Evolutionary conservation across 2,797 vertebrate genomes (phyloP).

Genomic region (Enteromius anoplus): DNA sequence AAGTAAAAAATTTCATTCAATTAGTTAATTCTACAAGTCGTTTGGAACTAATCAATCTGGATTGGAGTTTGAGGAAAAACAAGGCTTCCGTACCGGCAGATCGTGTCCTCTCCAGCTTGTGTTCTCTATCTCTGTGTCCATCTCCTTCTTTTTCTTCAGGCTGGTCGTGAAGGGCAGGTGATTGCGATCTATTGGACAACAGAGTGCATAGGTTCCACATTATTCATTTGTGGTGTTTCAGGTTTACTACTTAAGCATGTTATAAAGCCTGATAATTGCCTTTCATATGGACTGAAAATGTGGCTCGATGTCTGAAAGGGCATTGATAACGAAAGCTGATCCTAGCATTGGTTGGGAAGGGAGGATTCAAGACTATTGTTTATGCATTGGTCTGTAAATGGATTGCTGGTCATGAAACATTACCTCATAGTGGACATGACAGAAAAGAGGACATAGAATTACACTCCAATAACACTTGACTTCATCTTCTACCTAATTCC

Average conservation of each 20-base stretch:
- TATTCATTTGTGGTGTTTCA: neutral
- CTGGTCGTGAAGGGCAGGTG: constrained; percentile 81
- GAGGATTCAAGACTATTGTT: neutral
- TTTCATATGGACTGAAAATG: neutral
- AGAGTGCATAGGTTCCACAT: neutral
- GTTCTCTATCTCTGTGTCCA: constrained; percentile 76
- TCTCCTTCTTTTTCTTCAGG: constrained; percentile 77
- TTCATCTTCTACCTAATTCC: constrained; percentile 5
- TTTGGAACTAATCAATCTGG: neutral
- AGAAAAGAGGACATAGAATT: constrained; percentile 12
- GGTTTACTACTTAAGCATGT: neutral
- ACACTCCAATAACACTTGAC: neutral
- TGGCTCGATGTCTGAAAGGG: neutral
- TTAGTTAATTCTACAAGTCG: neutral
- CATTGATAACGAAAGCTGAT: neutral
- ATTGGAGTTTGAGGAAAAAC: neutral
- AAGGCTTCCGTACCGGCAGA: constrained; percentile 57
- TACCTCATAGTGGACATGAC: constrained; percentile 10
- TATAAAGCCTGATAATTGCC: neutral
- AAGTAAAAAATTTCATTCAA: neutral
- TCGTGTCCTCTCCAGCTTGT: constrained; percentile 76
- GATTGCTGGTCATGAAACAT: constrained; percentile 27
- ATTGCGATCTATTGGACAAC: constrained; percentile 75
- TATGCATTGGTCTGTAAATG: constrained; percentile 14
- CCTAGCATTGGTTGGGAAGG: neutral